Percentiles rank a stretch among this genome's conserved stretches.
phyloP scores from a whole-genome alignment of 2,888 invertebrate species.

The Salticus scenicus region DNA sequence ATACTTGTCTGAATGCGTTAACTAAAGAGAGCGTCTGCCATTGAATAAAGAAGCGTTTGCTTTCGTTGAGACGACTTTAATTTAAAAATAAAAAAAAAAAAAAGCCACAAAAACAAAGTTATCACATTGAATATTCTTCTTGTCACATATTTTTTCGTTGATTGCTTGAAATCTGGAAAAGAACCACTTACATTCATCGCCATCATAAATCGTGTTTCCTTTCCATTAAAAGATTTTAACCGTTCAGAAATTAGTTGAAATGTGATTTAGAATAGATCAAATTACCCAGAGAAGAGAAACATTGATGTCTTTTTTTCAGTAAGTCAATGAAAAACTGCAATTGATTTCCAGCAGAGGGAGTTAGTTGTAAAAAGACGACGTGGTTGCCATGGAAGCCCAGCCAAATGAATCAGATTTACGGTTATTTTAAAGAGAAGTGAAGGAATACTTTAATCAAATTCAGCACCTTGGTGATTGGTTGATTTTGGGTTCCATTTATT shows the following conservation, averaged over 20 bases:
- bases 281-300: slow-evolving; percentile 10
- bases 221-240: slow-evolving; percentile 18
- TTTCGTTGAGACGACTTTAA: no score
- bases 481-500: slow-evolving; percentile 51
- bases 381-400: slow-evolving; percentile 49
- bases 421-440: slow-evolving; percentile 49
- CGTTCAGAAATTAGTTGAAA: slow-evolving; percentile 1
- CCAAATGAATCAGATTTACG: slow-evolving; percentile 58
- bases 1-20: no score
- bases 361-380: slow-evolving; percentile 46
- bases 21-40: no score
- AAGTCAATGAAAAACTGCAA: slow-evolving; percentile 53
- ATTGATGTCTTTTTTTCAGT: background rate
- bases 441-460: slow-evolving; percentile 49
- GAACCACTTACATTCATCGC: background rate
- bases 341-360: slow-evolving; percentile 40
- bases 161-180: background rate
- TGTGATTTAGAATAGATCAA: slow-evolving; percentile 23
- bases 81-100: no score
- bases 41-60: no score
- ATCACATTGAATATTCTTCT: no score
- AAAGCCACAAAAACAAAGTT: no score
- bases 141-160: no score
- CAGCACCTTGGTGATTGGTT: slow-evolving; percentile 13
- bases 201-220: background rate